phyloP scores from a whole-genome alignment of 2,797 vertebrate genomes.

The Miichthys miiuy region DNA sequence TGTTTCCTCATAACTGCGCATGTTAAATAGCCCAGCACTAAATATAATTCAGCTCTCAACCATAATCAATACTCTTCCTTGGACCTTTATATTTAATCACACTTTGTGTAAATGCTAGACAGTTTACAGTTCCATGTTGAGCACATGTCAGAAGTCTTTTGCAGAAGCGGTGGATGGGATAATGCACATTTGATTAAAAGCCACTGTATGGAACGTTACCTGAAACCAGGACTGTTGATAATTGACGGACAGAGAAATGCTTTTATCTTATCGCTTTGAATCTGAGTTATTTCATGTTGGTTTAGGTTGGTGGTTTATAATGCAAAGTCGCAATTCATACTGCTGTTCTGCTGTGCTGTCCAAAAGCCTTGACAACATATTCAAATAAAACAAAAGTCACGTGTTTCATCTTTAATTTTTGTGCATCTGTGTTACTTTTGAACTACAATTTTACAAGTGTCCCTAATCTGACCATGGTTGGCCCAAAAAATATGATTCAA shows the following conservation, averaged over 20 bases:
- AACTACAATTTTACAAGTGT: no score
- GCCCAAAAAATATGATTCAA: no score
- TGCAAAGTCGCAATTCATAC: background rate
- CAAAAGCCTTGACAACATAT: slow-evolving; percentile 12
- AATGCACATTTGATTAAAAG: background rate
- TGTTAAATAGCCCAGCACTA: background rate
- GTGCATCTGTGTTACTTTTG: no score
- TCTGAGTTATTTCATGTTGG: background rate
- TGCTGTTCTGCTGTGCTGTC: background rate
- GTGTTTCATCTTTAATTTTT: no score
- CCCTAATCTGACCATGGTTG: no score
- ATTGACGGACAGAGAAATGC: background rate
- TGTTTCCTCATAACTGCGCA: background rate
- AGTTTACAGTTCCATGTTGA: background rate
- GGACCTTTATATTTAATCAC: background rate
- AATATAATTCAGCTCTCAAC: background rate
- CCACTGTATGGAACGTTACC: background rate
- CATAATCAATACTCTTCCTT: background rate
- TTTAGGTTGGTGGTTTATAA: background rate
- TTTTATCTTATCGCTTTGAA: background rate
- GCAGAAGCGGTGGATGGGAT: background rate
- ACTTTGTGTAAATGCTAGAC: background rate
- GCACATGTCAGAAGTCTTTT: background rate
- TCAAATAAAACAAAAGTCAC: background rate
- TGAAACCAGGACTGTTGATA: background rate